Percentiles rank a stretch among this genome's conserved stretches.
Conservation (phyloP, 2,888 invertebrate species). For the Sialis fuliginosa region DNA sequence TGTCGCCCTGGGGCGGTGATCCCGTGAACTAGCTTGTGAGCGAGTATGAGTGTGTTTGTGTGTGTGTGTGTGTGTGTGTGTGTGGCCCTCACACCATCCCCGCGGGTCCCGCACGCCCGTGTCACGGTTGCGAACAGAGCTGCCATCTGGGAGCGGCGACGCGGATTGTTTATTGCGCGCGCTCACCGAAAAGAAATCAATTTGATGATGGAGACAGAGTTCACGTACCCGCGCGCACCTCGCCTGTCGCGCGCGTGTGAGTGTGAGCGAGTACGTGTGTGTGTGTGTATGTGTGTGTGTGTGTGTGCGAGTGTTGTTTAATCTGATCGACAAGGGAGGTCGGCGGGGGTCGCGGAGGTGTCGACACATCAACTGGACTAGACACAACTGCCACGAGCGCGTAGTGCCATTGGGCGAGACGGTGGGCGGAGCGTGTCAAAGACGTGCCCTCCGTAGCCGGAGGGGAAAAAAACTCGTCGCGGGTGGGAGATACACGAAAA, state of each 20-base stretch:
- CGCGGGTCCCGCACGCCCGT: neutral
- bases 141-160: slow-evolving; percentile 2
- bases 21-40: neutral
- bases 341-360: neutral
- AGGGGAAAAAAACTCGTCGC: slow-evolving; percentile 28
- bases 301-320: slow-evolving; percentile 5
- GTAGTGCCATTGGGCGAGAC: slow-evolving; percentile 25
- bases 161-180: slow-evolving; percentile 11
- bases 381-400: slow-evolving; percentile 4
- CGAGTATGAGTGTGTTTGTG: neutral
- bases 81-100: neutral
- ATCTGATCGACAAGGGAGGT: too few relatives aligned
- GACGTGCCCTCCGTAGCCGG: slow-evolving; percentile 22
- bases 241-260: neutral
- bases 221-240: neutral
- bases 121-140: neutral
- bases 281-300: slow-evolving; percentile 19
- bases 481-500: slow-evolving; percentile 24
- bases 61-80: neutral
- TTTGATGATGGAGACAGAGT: slow-evolving; percentile 9
- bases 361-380: neutral
- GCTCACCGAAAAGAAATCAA: slow-evolving; percentile 10
- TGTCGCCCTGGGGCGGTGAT: neutral
- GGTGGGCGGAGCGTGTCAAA: slow-evolving; percentile 29
- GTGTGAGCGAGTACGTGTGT: slow-evolving; percentile 13